Conservation (phyloP, 2,888 invertebrate species). For the Standfussiana lucernea region DNA sequence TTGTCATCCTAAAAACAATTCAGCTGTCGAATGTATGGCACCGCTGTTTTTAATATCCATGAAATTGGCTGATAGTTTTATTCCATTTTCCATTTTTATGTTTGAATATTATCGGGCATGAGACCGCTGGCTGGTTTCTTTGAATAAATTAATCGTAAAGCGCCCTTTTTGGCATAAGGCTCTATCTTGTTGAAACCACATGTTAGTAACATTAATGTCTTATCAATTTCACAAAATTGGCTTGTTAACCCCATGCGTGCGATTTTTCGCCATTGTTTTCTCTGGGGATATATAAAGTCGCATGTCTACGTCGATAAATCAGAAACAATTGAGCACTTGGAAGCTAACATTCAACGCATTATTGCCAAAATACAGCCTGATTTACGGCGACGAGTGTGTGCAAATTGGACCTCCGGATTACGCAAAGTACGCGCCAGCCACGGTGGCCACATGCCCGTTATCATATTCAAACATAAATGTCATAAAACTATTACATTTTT, state of each 20-base stretch:
- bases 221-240: neutral
- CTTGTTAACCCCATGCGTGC: neutral
- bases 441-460: neutral
- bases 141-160: neutral
- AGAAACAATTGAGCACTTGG: neutral
- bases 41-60: neutral
- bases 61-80: neutral
- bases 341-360: neutral
- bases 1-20: neutral
- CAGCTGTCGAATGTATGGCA: neutral
- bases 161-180: neutral
- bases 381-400: neutral
- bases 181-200: neutral
- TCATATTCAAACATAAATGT: neutral
- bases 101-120: neutral
- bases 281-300: no score
- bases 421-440: no score
- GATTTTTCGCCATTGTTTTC: no score
- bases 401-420: neutral
- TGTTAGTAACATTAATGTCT: neutral
- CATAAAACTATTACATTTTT: neutral
- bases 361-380: neutral
- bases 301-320: neutral
- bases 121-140: no score
- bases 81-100: neutral